These are phyloP conservation scores for Trachelus troglodyta DNA, from an alignment of 2,888 invertebrate genomes.

Conservation along the genomic window DNA sequence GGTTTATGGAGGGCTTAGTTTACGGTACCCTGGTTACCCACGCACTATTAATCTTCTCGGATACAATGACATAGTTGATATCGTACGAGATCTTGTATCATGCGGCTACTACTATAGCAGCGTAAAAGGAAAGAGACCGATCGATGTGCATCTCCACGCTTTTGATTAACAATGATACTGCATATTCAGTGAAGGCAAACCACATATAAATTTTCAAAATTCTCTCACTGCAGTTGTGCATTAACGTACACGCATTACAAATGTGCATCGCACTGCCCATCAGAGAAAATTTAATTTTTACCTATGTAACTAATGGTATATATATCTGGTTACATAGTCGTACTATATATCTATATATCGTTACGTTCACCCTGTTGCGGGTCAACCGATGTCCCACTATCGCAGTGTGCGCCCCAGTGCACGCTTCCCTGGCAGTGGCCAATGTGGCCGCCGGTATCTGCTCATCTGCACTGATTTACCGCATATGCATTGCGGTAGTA, in stretches of 20 bases:
- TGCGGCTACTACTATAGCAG: not conserved
- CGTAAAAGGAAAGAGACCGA: not conserved
- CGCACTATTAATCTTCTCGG: slow-evolving; percentile 51
- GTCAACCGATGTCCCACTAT: slow-evolving; percentile 23
- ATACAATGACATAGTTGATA: not conserved
- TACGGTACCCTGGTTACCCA: slow-evolving; percentile 40
- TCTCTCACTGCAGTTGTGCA: not conserved
- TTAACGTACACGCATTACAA: not conserved
- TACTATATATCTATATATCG: not conserved
- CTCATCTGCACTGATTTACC: slow-evolving; percentile 53
- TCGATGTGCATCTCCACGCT: not conserved
- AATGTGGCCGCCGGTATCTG: slow-evolving; percentile 38
- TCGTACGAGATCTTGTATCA: not conserved
- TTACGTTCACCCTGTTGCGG: slow-evolving; percentile 1
- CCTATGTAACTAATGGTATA: not conserved
- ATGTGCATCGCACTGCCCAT: not conserved
- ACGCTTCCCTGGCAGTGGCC: slow-evolving; percentile 40
- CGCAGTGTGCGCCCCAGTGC: slow-evolving; percentile 28
- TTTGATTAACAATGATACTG: not conserved
- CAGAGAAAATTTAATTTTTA: not conserved
- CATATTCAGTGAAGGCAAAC: not conserved
- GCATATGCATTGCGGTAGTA: slow-evolving; percentile 45
- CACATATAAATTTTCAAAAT: not conserved
- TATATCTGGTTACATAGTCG: not conserved
- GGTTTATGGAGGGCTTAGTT: slow-evolving; percentile 46